phyloP scores from a whole-genome alignment of 2,797 vertebrate genomes.

The Mormyrus hasselquistii region DNA sequence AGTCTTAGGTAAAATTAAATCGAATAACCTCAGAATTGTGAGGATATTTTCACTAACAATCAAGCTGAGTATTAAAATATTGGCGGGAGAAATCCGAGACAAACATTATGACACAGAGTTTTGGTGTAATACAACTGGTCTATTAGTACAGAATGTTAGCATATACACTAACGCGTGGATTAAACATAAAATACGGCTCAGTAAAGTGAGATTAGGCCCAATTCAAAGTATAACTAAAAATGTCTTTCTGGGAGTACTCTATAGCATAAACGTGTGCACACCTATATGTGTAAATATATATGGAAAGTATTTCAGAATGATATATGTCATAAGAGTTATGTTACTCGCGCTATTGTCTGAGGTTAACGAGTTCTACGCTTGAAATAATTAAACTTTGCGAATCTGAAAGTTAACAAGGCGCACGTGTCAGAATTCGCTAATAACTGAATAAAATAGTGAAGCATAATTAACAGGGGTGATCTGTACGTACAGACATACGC shows the following conservation, averaged over 20 bases:
- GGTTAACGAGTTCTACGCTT: background rate
- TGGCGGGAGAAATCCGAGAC: background rate
- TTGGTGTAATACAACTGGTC: background rate
- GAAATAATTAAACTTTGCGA: background rate
- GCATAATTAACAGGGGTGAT: background rate
- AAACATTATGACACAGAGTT: background rate
- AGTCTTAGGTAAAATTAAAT: background rate
- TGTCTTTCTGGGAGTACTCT: background rate
- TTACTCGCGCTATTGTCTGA: background rate
- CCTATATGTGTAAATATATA: background rate
- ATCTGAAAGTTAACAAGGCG: background rate
- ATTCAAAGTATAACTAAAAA: background rate
- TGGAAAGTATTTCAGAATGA: background rate
- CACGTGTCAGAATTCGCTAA: background rate
- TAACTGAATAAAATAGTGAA: background rate
- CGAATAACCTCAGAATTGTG: background rate
- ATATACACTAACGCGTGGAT: background rate
- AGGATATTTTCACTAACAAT: background rate
- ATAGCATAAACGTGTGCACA: background rate
- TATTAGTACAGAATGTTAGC: background rate
- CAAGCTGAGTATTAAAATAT: background rate
- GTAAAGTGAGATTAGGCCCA: background rate
- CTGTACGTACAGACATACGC: background rate
- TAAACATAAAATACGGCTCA: background rate
- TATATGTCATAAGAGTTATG: background rate